A percentile compares a stretch with the other conserved stretches of the same genome.
Conservation (phyloP, 2,113 vertebrate species). For the Daubentonia madagascariensis region DNA sequence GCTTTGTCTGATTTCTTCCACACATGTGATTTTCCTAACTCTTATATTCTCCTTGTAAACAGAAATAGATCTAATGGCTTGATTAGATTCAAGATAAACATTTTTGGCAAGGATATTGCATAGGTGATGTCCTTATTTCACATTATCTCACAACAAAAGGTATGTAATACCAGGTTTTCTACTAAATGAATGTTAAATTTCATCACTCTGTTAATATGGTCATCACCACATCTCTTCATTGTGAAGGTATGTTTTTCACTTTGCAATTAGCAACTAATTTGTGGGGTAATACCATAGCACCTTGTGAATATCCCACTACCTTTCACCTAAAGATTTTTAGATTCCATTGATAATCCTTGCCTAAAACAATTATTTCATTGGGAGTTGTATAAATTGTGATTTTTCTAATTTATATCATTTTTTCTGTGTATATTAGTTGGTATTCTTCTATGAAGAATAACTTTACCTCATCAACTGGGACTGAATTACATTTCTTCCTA, state of each 20-base stretch:
- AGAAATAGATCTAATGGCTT: background rate
- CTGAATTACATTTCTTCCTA: background rate
- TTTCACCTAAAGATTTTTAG: background rate
- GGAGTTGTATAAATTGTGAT: background rate
- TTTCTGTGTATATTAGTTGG: background rate
- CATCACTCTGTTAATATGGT: background rate
- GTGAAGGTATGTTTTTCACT: background rate
- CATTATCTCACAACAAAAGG: background rate
- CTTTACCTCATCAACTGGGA: background rate
- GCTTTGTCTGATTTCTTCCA: background rate
- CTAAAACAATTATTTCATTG: background rate
- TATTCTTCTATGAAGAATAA: background rate
- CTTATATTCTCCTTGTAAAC: background rate
- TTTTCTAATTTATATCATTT: background rate
- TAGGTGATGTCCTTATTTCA: background rate
- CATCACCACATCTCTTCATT: background rate
- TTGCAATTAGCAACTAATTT: background rate
- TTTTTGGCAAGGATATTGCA: background rate
- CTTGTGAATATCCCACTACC: background rate
- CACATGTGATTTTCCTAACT: background rate
- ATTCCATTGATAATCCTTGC: background rate
- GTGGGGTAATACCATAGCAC: background rate
- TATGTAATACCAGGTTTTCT: background rate
- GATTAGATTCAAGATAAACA: background rate
- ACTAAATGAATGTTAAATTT: background rate